Conservation (phyloP, 1,140 invertebrate genomes). For the Adoxophyes honmai region DNA sequence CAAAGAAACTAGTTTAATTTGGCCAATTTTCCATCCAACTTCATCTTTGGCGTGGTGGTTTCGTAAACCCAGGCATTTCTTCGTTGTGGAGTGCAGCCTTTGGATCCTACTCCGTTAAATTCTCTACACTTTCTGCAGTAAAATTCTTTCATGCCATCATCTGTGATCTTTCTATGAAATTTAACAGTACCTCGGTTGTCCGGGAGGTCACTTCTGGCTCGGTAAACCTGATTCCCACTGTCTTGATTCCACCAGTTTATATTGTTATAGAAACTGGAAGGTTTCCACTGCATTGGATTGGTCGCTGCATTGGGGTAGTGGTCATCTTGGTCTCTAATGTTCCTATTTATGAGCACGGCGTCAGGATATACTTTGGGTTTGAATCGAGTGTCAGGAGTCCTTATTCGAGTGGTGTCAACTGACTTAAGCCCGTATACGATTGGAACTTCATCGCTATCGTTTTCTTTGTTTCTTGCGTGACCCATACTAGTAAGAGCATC, state of each 20-base stretch:
- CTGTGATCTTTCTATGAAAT: conserved; percentile 45
- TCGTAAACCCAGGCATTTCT: conserved; percentile 41
- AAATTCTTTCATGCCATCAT: conserved; percentile 57
- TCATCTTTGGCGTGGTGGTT: conserved; percentile 58
- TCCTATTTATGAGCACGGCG: conserved; percentile 36
- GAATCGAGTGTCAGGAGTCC: conserved; percentile 49
- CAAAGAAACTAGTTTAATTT: conserved; percentile 63
- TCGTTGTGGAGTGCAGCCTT: conserved; percentile 37
- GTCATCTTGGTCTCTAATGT: conserved; percentile 55
- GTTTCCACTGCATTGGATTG: conserved; percentile 54
- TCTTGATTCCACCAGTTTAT: conserved; percentile 56
- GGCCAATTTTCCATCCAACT: conserved; percentile 67
- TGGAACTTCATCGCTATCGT: conserved; percentile 57
- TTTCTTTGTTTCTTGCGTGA: conserved; percentile 34
- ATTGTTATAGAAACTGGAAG: conserved; percentile 56
- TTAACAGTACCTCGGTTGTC: conserved; percentile 30
- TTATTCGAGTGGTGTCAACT: conserved; percentile 57
- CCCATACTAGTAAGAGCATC: conserved; percentile 33
- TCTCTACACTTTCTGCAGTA: conserved; percentile 65
- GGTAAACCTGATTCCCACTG: conserved; percentile 18
- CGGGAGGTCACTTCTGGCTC: conserved; percentile 31
- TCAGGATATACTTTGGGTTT: conserved; percentile 38
- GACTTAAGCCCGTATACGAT: conserved; percentile 54
- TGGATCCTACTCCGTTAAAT: conserved; percentile 31
- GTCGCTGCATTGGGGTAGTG: conserved; percentile 49